Evolutionary conservation across 1,140 invertebrate species (phyloP).

Genomic region (Bombus haemorrhoidalis): DNA sequence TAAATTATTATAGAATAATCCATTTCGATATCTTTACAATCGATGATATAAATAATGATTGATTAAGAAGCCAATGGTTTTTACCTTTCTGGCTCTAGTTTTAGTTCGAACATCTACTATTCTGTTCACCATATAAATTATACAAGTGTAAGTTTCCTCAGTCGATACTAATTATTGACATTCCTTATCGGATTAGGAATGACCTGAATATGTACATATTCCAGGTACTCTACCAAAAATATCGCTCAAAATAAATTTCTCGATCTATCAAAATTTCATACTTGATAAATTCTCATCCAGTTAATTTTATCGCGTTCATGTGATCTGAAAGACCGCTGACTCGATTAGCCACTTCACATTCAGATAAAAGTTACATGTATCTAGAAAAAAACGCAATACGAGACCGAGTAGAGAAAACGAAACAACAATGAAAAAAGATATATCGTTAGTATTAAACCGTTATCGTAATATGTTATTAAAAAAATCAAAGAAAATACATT

Average conservation of each 20-base stretch:
- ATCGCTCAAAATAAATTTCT: conserved; percentile 13
- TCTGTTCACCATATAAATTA: neutral
- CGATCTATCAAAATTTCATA: conserved; percentile 24
- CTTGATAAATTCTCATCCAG: neutral
- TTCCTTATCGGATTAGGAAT: neutral
- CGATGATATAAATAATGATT: neutral
- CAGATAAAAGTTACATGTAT: neutral
- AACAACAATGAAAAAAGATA: neutral
- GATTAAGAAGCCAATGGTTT: neutral
- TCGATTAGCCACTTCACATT: neutral
- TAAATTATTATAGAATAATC: neutral
- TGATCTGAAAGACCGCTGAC: neutral
- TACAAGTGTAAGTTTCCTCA: neutral
- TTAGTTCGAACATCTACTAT: neutral
- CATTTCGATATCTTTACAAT: neutral
- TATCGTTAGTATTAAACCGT: too few relatives aligned
- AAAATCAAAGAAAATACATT: neutral
- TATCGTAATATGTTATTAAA: neutral
- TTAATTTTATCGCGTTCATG: conserved; percentile 19
- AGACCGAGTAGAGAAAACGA: neutral
- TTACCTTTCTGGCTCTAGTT: neutral
- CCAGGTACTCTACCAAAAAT: neutral
- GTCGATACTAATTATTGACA: conserved; percentile 1
- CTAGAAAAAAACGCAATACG: neutral
- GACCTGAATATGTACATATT: neutral